Base-by-base conservation (phyloP, 2,113 vertebrate genomes). In the Protomyctophum bolini region DNA sequence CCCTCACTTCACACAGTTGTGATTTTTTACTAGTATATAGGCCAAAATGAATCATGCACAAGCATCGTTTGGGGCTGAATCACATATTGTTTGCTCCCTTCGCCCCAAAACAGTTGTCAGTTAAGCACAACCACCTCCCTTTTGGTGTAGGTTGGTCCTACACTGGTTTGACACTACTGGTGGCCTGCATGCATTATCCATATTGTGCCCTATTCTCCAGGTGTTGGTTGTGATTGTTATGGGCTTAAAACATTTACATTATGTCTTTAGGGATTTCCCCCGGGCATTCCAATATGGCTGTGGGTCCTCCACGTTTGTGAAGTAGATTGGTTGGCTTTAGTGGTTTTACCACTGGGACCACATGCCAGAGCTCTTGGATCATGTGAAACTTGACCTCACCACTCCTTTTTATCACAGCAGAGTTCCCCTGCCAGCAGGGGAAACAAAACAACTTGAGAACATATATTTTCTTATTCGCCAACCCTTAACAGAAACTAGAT, bases 291-390 rank as follows among this genome's bases (percentile, higher is more conserved):
- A 72, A 61, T 63, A 54, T 82, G 81, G 75, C 60, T 61, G 33
- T 71, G 66, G 55, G 70, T 75, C 75, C 29, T 63, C 12, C 70
- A 73, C 59, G 61, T 33, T 51, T 11, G 56, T 67, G 55, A 65
- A 85, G 74, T 65, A 51, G 55, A 28, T 28, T 5, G 62, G 67
- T 72, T 75, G 77, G 75, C 64, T 70, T n/a, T 58, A 65, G 29
- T 58, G 75, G 69, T 75, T 68, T 54, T 56, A 70, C 84, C 83
- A 86, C 46, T 75, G 85, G 80, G 88, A 90, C 64, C 75, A 73
- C 84, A 90, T 89, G 86, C 88, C 88, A 83, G 80, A 84, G 72
- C 72, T 68, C 86, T 78, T 83, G 87, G 81, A 83, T 91, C 88
- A 91, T 86, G 86, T 89, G 91, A 88, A 92, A 90, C 80, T 79